A percentile compares a stretch with the other conserved stretches of the same genome.
Evolutionary conservation across 2,113 vertebrate genomes (phyloP).

Genomic region (Danionella cerebrum): DNA sequence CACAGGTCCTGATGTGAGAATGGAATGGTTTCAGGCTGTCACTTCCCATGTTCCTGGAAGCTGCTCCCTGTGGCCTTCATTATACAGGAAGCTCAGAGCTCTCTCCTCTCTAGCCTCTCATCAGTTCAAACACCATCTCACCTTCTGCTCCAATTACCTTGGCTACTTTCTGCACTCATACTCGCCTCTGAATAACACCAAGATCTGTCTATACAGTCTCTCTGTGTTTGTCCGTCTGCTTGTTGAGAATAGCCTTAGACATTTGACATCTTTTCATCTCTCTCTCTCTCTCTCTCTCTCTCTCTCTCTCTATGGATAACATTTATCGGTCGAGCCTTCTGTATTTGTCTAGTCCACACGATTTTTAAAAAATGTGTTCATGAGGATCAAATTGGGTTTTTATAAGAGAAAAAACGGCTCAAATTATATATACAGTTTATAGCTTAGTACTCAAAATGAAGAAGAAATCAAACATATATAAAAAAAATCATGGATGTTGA

Average conservation of each 20-base stretch:
- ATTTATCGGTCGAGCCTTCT: too few relatives aligned
- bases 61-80: slow-evolving; percentile 37
- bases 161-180: not conserved
- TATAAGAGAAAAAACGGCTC: too few relatives aligned
- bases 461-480: too few relatives aligned
- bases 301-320: not conserved
- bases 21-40: slow-evolving; percentile 30
- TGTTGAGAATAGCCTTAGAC: too few relatives aligned
- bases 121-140: slow-evolving; percentile 47
- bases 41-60: slow-evolving; percentile 14
- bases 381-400: too few relatives aligned
- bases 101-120: slow-evolving; percentile 43
- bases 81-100: slow-evolving; percentile 36
- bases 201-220: not conserved
- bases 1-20: slow-evolving; percentile 23
- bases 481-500: too few relatives aligned
- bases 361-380: too few relatives aligned
- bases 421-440: too few relatives aligned
- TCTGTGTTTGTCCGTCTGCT: not conserved
- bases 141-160: slow-evolving; percentile 28
- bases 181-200: not conserved
- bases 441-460: too few relatives aligned
- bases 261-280: not conserved
- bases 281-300: not conserved
- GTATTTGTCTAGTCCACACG: too few relatives aligned